Base-by-base conservation (phyloP, 1,140 invertebrate species). In the Megathymus violae region DNA sequence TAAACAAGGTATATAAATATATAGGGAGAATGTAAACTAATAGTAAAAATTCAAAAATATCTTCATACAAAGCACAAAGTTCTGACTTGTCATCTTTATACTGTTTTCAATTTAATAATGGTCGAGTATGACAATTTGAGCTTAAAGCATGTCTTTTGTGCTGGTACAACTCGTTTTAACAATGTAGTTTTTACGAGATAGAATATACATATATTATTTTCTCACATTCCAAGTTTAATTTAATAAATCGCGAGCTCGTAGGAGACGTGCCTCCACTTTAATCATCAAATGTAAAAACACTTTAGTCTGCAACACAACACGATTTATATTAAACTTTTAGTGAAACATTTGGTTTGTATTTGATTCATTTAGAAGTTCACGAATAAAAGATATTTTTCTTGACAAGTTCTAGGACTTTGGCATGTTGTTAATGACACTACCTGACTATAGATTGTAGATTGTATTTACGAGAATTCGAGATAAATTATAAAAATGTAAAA, bases 341-440 rank as follows among this genome's bases (percentile, higher is more conserved):
- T 22, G 17, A 22, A 46, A 10, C 41, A 16, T 7, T 44, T 44
- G 16, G 17, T 46, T 46, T 17, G 17, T 46, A 17, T 11, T 11
- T 46, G 22, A 9, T 46, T 46, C 31, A 22, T 16, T 52, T 50
- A 36, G 47, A 36, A 36, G 16, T 15, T 31, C 31, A 36, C 2
- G 36, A 31, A 50, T 36, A 31, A 22, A 22, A 25, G 34, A 50
- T 15, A 10, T 6, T 16, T 27, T 50, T 36, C 17, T 50, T 17
- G 10, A 50, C 14, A n/a, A 15, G 36, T 50, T 36, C 47, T 50
- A 36, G 47, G 47, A 36, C 47, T 15, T 10, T n/a, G 14, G 27
- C 3, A 11, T 11, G 47, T 50, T 48, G 46, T 48, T 31, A 14
- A 31, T 22, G 1, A 31, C 22, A 22, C 13, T 31, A n/a, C n/a